phyloP scores from a whole-genome alignment of 2,888 invertebrate genomes.

The Cantharis nigra region DNA sequence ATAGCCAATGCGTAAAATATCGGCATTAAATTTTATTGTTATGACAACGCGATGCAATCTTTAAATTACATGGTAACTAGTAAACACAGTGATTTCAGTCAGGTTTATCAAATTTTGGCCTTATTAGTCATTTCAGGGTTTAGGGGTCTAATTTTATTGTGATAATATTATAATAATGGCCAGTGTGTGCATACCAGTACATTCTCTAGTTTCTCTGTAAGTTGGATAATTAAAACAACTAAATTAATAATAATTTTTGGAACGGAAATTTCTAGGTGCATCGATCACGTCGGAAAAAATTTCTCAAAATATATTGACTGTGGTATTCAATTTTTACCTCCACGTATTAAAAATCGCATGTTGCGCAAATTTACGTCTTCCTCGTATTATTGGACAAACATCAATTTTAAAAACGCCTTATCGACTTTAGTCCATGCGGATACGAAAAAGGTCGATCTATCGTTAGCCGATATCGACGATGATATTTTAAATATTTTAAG shows the following conservation, averaged over 20 bases:
- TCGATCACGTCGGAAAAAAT: conserved; percentile 41
- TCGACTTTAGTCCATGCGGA: conserved; percentile 41
- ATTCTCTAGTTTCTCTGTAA: conserved; percentile 20
- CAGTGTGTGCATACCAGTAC: background rate
- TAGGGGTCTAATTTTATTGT: background rate
- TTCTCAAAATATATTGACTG: conserved; percentile 32
- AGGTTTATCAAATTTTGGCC: background rate
- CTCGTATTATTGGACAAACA: conserved; percentile 38
- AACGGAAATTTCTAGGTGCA: conserved; percentile 29
- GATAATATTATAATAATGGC: background rate
- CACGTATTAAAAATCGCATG: conserved; percentile 44
- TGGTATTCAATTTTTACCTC: conserved; percentile 39
- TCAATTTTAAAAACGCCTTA: conserved; percentile 40
- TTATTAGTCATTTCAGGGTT: background rate
- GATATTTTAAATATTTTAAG: conserved; percentile 44
- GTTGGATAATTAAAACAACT: background rate
- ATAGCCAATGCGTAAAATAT: background rate
- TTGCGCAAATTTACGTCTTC: conserved; percentile 41
- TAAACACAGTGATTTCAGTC: background rate
- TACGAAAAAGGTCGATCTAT: conserved; percentile 45
- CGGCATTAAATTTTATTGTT: background rate
- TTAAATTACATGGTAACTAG: background rate
- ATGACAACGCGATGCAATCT: background rate
- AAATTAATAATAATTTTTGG: background rate
- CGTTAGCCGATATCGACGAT: conserved; percentile 44